A percentile compares a stretch with the other conserved stretches of the same genome.
These are phyloP conservation scores for Meriones psammophilus DNA, from an alignment of 2,797 vertebrate species.

Conservation along the genomic window DNA sequence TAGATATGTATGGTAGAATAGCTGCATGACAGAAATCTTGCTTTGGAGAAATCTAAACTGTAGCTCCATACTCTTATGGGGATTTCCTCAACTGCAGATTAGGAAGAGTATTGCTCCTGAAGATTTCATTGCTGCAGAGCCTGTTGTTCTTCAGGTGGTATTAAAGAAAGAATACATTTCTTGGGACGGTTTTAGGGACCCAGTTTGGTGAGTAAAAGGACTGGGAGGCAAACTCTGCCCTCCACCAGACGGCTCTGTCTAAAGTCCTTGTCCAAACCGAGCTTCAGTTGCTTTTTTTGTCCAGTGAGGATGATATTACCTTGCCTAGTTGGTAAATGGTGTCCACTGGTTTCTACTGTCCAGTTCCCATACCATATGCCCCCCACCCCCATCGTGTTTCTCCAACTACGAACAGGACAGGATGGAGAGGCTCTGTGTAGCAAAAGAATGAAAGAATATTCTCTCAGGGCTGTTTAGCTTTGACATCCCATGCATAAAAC, in stretches of 20 bases:
- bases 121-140: background rate
- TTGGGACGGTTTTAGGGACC: background rate
- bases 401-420: slow-evolving; percentile 70
- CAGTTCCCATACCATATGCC: background rate
- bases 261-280: background rate
- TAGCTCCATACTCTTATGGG: background rate
- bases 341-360: background rate
- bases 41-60: background rate
- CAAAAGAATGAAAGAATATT: slow-evolving; percentile 73
- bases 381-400: slow-evolving; percentile 1
- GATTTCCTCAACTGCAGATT: slow-evolving; percentile 5
- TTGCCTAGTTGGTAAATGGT: slow-evolving; percentile 30
- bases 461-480: slow-evolving; percentile 79
- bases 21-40: background rate
- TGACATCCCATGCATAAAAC: slow-evolving; percentile 86
- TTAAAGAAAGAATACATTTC: background rate
- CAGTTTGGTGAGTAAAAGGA: background rate
- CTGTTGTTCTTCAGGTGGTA: background rate
- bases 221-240: background rate
- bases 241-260: background rate
- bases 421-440: slow-evolving; percentile 46
- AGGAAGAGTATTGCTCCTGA: background rate
- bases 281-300: background rate
- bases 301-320: background rate
- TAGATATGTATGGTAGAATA: background rate